These are phyloP conservation scores for Drosophila gaucha DNA, from an alignment of 2,888 invertebrate genomes.

Conservation along the genomic window DNA sequence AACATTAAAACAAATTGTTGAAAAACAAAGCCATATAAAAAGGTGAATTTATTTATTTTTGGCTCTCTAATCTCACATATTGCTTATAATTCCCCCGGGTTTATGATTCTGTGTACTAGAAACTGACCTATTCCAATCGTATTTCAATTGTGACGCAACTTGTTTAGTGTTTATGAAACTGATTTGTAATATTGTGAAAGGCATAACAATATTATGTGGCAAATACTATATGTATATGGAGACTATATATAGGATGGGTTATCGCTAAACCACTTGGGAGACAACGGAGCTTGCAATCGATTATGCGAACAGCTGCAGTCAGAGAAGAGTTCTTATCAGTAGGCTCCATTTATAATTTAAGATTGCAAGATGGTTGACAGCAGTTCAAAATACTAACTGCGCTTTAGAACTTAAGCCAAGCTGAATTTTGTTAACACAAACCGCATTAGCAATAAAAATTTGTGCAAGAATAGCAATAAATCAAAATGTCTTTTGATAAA, in stretches of 20 bases:
- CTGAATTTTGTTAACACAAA: too few relatives aligned
- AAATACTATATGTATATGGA: neutral
- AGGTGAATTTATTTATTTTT: constrained; percentile 10
- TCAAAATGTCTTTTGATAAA: too few relatives aligned
- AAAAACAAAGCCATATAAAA: neutral
- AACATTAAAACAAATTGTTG: neutral
- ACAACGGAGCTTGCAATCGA: constrained; percentile 2
- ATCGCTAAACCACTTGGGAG: constrained; percentile 18
- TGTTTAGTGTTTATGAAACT: constrained; percentile 15
- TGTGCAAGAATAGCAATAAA: neutral
- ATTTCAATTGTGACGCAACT: constrained; percentile 52
- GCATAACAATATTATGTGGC: constrained; percentile 12
- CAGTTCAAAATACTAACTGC: too few relatives aligned
- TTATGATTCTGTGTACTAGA: constrained; percentile 25
- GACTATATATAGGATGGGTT: constrained; percentile 30
- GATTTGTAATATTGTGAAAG: constrained; percentile 34
- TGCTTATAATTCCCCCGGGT: constrained; percentile 42
- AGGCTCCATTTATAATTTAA: neutral
- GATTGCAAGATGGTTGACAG: too few relatives aligned
- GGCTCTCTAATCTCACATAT: constrained; percentile 30
- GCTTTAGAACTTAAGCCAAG: too few relatives aligned
- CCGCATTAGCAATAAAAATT: too few relatives aligned
- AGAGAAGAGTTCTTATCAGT: constrained; percentile 3
- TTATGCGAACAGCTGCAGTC: constrained; percentile 1
- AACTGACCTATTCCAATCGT: constrained; percentile 72